Evolutionary conservation across 2,797 vertebrate species (phyloP).

Genomic region (Gymnothorax javanicus): DNA sequence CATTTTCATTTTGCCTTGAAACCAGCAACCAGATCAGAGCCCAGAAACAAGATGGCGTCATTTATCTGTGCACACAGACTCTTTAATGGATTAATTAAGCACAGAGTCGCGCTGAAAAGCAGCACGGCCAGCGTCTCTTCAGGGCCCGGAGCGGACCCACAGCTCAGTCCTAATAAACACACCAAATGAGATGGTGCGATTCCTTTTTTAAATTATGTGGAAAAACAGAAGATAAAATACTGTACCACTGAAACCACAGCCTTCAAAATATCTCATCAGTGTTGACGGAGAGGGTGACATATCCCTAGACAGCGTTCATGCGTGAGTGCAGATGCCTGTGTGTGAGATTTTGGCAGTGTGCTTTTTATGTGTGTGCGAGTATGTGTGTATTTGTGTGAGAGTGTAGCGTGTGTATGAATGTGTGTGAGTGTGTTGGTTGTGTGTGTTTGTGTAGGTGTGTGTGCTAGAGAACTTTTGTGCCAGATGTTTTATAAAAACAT

Average conservation of each 20-base stretch:
- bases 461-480: too few relatives aligned
- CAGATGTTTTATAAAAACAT: too few relatives aligned
- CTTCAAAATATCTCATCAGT: background rate
- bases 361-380: background rate
- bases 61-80: too few relatives aligned
- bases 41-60: background rate
- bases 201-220: background rate
- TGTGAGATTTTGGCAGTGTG: too few relatives aligned
- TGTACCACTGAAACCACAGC: background rate
- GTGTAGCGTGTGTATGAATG: too few relatives aligned
- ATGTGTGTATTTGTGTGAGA: background rate
- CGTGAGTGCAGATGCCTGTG: too few relatives aligned
- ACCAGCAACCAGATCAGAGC: background rate
- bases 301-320: too few relatives aligned
- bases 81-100: too few relatives aligned
- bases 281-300: background rate
- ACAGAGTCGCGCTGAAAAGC: background rate
- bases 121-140: background rate
- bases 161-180: too few relatives aligned
- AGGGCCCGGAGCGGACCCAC: background rate
- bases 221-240: too few relatives aligned
- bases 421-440: too few relatives aligned
- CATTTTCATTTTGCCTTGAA: background rate
- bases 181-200: background rate
- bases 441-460: too few relatives aligned